These are phyloP conservation scores for Ormyrus pomaceus DNA, from an alignment of 2,888 invertebrate genomes.

Conservation along the genomic window DNA sequence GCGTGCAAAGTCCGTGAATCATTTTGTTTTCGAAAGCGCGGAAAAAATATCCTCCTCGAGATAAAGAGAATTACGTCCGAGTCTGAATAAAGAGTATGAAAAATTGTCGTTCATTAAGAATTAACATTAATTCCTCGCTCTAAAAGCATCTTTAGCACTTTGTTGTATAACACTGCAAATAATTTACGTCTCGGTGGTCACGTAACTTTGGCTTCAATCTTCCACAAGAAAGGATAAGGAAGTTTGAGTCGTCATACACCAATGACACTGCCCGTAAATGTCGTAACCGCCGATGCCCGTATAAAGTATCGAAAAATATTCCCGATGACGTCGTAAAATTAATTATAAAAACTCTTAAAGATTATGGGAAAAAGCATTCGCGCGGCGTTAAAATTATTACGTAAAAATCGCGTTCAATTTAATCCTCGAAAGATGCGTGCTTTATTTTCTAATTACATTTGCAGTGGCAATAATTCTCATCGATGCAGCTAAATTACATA, in stretches of 20 bases:
- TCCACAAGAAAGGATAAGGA: slow-evolving; percentile 29
- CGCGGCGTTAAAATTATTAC: background rate
- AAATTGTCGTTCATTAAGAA: slow-evolving; percentile 6
- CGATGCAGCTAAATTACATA: too few species aligned
- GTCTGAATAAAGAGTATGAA: background rate
- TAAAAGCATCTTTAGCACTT: slow-evolving; percentile 4
- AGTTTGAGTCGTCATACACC: slow-evolving; percentile 11
- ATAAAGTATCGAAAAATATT: slow-evolving; percentile 10
- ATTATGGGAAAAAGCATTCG: background rate
- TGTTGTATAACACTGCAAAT: slow-evolving; percentile 20
- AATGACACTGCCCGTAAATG: slow-evolving; percentile 23
- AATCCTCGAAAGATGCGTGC: background rate
- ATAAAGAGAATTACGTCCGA: background rate
- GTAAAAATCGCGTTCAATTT: too few species aligned
- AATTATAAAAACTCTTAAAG: slow-evolving; percentile 5
- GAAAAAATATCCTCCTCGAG: background rate
- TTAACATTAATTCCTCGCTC: slow-evolving; percentile 7
- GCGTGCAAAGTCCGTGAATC: too few species aligned
- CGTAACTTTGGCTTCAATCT: slow-evolving; percentile 26
- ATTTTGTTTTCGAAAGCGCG: too few species aligned
- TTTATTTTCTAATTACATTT: background rate
- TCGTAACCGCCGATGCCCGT: background rate
- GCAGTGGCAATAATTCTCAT: too few species aligned
- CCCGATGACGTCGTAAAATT: background rate
- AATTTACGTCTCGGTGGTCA: slow-evolving; percentile 12